These are phyloP conservation scores for Falcunculus frontatus DNA, from an alignment of 2,113 vertebrate species.

Conservation along the genomic window DNA sequence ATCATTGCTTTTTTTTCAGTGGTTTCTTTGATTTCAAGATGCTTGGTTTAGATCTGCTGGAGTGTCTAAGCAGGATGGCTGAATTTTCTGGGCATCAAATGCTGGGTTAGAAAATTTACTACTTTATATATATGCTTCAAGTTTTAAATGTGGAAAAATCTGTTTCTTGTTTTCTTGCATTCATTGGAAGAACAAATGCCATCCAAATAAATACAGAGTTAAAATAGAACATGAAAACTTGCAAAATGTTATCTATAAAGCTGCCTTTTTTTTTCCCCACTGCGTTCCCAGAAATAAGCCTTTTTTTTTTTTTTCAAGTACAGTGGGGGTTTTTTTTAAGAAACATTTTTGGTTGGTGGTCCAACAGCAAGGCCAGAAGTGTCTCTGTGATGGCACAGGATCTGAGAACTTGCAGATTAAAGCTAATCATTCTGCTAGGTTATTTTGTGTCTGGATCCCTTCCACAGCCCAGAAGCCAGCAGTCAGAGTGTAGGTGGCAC, in stretches of 20 bases:
- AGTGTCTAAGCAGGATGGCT: background rate
- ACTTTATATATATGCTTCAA: background rate
- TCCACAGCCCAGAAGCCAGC: background rate
- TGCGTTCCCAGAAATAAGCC: accelerated
- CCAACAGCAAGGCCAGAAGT: background rate
- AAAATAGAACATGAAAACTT: background rate
- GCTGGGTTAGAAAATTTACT: background rate
- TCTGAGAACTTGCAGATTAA: background rate
- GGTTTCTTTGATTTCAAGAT: background rate
- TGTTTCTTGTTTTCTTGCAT: background rate
- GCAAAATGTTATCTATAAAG: background rate
- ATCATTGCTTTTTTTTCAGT: background rate
- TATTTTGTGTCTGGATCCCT: background rate
- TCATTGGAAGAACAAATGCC: background rate
- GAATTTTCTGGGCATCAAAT: background rate
- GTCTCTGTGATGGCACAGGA: accelerated
- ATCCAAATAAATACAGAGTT: background rate
- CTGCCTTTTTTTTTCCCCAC: accelerated
- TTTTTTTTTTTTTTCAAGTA: background rate
- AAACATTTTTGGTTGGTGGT: background rate
- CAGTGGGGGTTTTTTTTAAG: background rate
- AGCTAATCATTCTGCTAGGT: background rate
- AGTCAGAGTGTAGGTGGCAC: background rate
- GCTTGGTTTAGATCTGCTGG: background rate
- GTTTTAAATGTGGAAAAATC: background rate